phyloP scores from a whole-genome alignment of 1,140 invertebrate genomes.

The Hypsibius dujardini region DNA sequence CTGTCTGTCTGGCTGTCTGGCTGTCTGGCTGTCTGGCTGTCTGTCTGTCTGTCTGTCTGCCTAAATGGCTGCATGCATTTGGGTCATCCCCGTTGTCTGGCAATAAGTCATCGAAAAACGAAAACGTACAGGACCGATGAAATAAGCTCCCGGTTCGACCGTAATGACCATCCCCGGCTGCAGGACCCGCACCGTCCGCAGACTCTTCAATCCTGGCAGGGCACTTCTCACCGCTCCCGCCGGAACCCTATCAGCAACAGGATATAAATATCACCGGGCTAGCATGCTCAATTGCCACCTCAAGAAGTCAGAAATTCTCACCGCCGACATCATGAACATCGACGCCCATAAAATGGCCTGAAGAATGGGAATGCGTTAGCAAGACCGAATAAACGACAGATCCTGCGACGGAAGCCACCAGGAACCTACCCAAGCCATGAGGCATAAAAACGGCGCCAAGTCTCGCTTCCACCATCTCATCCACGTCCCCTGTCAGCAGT shows the following conservation, averaged over 20 bases:
- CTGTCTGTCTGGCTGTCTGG: too few relatives aligned
- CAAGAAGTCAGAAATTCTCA: slow-evolving; percentile 27
- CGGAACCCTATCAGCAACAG: slow-evolving; percentile 21
- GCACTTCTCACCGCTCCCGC: background rate
- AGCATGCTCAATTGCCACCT: background rate
- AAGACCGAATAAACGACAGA: background rate
- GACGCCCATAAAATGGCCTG: slow-evolving; percentile 67
- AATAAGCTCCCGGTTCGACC: slow-evolving; percentile 90
- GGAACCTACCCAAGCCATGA: slow-evolving; percentile 61
- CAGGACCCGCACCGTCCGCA: slow-evolving; percentile 65
- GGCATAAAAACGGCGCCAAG: slow-evolving; percentile 79
- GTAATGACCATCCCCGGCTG: slow-evolving; percentile 75
- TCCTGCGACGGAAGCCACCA: too few relatives aligned
- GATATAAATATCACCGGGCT: background rate
- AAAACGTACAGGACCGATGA: slow-evolving; percentile 53
- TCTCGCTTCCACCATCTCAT: slow-evolving; percentile 58
- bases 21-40: too few relatives aligned
- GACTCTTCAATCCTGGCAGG: slow-evolving; percentile 46
- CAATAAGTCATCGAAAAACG: too few relatives aligned
- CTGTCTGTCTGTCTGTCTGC: too few relatives aligned
- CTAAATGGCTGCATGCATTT: too few relatives aligned
- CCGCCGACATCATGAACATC: slow-evolving; percentile 97
- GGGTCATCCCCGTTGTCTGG: too few relatives aligned
- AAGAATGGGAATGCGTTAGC: background rate
- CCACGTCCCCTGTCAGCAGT: slow-evolving; percentile 60